Percentiles rank a stretch among this genome's conserved stretches.
Evolutionary conservation across 35 echinoderm and acorn worm genomes (phyloP).

Genomic region (Lytechinus variegatus): DNA sequence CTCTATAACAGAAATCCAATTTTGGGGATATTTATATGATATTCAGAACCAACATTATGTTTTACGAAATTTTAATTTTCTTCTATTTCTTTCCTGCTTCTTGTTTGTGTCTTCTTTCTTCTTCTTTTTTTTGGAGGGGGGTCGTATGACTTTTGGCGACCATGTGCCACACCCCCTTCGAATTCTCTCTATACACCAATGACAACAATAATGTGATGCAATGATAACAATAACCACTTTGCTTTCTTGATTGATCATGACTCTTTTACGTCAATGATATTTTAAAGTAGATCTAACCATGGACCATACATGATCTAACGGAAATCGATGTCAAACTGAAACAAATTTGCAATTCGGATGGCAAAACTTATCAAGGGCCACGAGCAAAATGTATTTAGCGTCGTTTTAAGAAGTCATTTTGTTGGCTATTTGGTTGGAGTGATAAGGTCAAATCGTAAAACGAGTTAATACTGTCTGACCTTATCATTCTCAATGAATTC

Average conservation of each 20-base stretch:
- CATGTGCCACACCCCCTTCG: too few species aligned
- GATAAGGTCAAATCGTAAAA: background rate
- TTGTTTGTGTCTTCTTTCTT: too few species aligned
- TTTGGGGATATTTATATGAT: too few species aligned
- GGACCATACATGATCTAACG: too few species aligned
- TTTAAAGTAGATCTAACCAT: background rate
- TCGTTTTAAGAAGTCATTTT: background rate
- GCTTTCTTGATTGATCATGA: background rate
- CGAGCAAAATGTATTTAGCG: background rate
- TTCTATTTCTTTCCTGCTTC: too few species aligned
- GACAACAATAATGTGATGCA: background rate
- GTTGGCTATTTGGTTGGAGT: background rate
- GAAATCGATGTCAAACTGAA: background rate
- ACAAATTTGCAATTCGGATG: background rate
- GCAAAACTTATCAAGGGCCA: background rate
- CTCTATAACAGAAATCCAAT: too few species aligned
- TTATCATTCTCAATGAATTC: background rate
- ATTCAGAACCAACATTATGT: too few species aligned
- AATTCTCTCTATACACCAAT: too few species aligned
- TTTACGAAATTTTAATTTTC: too few species aligned
- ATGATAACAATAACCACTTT: background rate
- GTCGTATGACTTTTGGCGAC: too few species aligned
- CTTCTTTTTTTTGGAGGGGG: too few species aligned
- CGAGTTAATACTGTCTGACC: conserved; percentile 1
- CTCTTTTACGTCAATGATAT: background rate